Percentiles rank a stretch among this genome's conserved stretches.
Evolutionary conservation across 2,113 vertebrate genomes (phyloP).

Genomic region (Synodontis membranacea): DNA sequence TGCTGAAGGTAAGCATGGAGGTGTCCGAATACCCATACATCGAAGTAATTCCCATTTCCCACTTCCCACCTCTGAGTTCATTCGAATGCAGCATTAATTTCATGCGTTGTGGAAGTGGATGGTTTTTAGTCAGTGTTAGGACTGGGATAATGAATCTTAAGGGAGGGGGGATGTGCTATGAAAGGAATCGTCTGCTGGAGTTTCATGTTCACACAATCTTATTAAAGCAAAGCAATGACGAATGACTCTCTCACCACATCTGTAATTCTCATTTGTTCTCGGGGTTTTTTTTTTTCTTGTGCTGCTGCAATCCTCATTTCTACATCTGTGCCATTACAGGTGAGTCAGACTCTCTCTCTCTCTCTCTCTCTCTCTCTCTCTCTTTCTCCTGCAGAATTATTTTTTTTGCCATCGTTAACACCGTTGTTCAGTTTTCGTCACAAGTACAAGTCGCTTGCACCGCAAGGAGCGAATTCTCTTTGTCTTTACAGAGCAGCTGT

Average conservation of each 20-base stretch:
- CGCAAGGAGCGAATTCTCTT: neutral
- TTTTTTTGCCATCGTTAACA: neutral
- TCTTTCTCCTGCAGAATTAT: neutral
- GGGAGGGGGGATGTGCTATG: no score
- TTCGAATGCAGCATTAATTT: neutral
- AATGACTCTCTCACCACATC: neutral
- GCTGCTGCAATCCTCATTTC: constrained; percentile 13
- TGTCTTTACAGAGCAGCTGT: neutral
- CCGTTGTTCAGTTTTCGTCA: neutral
- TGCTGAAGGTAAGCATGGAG: neutral
- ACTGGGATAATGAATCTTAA: neutral
- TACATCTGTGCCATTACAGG: neutral
- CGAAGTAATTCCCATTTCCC: neutral
- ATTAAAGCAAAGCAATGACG: constrained; percentile 7
- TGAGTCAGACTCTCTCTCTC: constrained; percentile 8
- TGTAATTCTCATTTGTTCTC: neutral
- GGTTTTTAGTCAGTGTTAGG: neutral
- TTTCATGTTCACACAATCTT: constrained; percentile 23
- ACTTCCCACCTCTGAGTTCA: neutral
- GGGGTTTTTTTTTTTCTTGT: neutral
- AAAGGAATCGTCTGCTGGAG: neutral
- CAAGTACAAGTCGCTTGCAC: neutral
- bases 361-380: neutral
- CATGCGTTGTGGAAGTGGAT: neutral
- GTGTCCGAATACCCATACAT: no score